phyloP scores from a whole-genome alignment of 2,797 vertebrate species.

The Okamejei kenojei region DNA sequence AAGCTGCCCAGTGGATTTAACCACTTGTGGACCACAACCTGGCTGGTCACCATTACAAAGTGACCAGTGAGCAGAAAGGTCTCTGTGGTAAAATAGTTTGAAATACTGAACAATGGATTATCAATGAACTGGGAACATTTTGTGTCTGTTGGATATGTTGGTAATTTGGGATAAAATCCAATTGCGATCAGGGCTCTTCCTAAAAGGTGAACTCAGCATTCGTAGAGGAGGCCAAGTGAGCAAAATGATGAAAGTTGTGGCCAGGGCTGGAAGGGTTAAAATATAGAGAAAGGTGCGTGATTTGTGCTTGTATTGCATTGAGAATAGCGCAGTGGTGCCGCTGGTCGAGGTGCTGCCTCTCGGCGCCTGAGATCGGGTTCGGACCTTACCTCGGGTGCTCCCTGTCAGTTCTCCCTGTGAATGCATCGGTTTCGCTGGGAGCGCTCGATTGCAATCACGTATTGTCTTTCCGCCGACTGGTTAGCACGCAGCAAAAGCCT shows the following conservation, averaged over 20 bases:
- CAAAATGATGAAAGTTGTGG: too few relatives aligned
- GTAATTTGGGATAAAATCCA: neutral
- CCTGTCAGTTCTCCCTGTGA: too few relatives aligned
- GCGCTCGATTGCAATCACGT: too few relatives aligned
- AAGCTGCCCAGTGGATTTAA: neutral
- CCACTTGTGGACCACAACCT: neutral
- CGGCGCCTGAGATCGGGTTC: too few relatives aligned
- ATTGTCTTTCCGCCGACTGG: too few relatives aligned
- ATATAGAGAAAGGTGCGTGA: neutral
- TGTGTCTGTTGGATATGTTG: neutral
- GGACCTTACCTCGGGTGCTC: too few relatives aligned
- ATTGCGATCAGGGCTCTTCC: neutral
- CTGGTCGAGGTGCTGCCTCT: too few relatives aligned
- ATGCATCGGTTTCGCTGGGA: too few relatives aligned
- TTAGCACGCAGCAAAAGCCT: too few relatives aligned
- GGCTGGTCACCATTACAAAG: neutral
- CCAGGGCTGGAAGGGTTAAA: neutral
- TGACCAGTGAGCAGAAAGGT: neutral
- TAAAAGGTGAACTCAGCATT: neutral
- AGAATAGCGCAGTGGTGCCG: too few relatives aligned
- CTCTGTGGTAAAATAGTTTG: neutral
- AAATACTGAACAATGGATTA: neutral
- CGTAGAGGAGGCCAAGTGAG: neutral
- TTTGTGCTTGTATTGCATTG: neutral
- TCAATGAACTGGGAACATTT: neutral